Base-by-base conservation (phyloP, 2,888 invertebrate species). In the Lumbricus terrestris region DNA sequence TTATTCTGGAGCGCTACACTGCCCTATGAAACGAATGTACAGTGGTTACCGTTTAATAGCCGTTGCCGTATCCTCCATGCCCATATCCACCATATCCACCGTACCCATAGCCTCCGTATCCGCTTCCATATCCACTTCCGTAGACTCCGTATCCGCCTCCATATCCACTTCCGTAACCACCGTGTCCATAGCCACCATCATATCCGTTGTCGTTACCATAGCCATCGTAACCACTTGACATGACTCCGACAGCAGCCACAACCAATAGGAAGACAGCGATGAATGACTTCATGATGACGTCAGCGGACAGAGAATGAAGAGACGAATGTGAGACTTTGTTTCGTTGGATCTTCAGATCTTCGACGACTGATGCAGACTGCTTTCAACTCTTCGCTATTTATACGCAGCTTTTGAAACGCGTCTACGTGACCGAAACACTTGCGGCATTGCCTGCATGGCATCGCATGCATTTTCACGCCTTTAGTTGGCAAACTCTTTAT, bases 211-310 rank as follows among this genome's bases (percentile, higher is more conserved):
- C 69, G 69, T 69, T 11, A 69, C 69, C 47, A 47, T 47, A 47
- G 47, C 47, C 69, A n/a, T n/a, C 69, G 69, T 69, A 69, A n/a
- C 69, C 69, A 69, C 69, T 69, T 8, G 69, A 69, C 69, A 69
- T 69, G 69, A 69, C 69, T 3, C 69, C 69, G n/a, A 69, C 69
- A n/a, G 69, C 69, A n/a, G 69, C 69, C 69, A 69, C 69, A n/a
- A 69, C 69, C 69, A 69, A 69, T 69, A 69, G 69, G 69, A 69
- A n/a, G 69, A 69, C 29, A 69, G 69, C 69, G 69, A 69, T 69
- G 69, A 69, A 69, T 69, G 69, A 69, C 69, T 69, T 69, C 69
- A 69, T 69, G 69, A 69, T 69, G 69, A 69, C 69, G 69, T 69
- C 69, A n/a, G 0, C 69, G n/a, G n/a, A 47, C 20, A 69, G 69